A percentile compares a stretch with the other conserved stretches of the same genome.
Conservation (phyloP, 2,797 vertebrate genomes). For the Trematomus bernacchii region DNA sequence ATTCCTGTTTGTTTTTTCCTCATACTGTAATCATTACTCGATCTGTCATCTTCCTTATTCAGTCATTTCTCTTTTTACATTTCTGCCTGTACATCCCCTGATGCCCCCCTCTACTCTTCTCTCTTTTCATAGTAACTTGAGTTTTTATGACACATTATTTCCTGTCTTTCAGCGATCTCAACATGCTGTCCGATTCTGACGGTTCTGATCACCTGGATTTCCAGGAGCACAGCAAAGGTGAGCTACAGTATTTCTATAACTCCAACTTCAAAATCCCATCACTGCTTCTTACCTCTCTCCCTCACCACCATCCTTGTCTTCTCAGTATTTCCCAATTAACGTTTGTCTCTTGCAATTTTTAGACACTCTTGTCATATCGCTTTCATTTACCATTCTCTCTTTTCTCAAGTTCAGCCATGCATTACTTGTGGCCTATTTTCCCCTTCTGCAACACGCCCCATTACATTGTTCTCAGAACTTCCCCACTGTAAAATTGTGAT, state of each 20-base stretch:
- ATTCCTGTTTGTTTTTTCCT: background rate
- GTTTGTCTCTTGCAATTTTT: slow-evolving; percentile 15
- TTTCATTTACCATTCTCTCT: slow-evolving; percentile 29
- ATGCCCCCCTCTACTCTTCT: background rate
- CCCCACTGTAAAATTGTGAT: background rate
- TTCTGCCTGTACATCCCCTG: background rate
- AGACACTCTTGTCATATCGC: background rate
- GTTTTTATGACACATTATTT: slow-evolving; percentile 2
- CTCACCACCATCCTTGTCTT: background rate
- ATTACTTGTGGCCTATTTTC: slow-evolving; percentile 23
- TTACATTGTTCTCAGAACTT: slow-evolving; percentile 3
- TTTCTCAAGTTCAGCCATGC: slow-evolving; percentile 15
- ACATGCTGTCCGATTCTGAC: slow-evolving; percentile 94
- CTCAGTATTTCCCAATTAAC: slow-evolving; percentile 25
- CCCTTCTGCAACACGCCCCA: slow-evolving; percentile 8
- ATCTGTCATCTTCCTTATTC: background rate
- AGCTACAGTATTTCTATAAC: background rate
- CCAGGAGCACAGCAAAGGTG: slow-evolving; percentile 92
- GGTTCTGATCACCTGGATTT: slow-evolving; percentile 91
- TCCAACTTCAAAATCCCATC: background rate
- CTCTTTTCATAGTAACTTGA: too few relatives aligned
- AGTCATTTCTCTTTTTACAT: slow-evolving; percentile 5
- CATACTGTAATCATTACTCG: background rate
- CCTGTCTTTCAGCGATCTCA: slow-evolving; percentile 89
- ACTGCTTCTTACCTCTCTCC: background rate